Conservation (phyloP, 2,113 vertebrate genomes). For the Oreocharis arfaki region DNA sequence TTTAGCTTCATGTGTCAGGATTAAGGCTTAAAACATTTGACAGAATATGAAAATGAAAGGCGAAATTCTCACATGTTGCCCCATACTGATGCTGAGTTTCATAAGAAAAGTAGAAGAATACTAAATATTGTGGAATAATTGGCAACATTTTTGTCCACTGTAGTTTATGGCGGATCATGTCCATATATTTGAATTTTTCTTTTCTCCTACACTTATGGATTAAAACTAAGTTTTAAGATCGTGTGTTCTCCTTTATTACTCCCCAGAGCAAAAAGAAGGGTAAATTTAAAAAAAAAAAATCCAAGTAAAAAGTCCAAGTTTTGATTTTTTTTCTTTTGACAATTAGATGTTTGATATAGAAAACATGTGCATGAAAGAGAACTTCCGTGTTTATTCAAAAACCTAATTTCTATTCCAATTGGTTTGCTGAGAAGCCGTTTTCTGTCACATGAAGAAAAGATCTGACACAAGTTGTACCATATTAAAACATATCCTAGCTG, state of each 20-base stretch:
- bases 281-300: not conserved
- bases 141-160: not conserved
- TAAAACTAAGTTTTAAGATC: not conserved
- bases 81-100: not conserved
- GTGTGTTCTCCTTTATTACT: not conserved
- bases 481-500: not conserved
- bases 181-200: not conserved
- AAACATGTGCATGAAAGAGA: not conserved
- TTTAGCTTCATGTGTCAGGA: not conserved
- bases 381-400: not conserved
- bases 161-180: accelerated
- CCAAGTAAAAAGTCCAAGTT: not conserved
- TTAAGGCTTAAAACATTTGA: not conserved
- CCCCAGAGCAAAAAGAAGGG: not conserved
- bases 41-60: not conserved
- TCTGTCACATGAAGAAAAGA: not conserved
- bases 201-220: not conserved
- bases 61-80: not conserved
- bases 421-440: not conserved
- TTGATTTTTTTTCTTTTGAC: not conserved
- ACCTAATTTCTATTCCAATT: not conserved
- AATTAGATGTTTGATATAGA: not conserved
- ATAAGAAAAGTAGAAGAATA: not conserved
- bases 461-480: not conserved
- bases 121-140: not conserved